Evolutionary conservation across 2,113 vertebrate genomes (phyloP).

Genomic region (Acrocephalus arundinaceus): DNA sequence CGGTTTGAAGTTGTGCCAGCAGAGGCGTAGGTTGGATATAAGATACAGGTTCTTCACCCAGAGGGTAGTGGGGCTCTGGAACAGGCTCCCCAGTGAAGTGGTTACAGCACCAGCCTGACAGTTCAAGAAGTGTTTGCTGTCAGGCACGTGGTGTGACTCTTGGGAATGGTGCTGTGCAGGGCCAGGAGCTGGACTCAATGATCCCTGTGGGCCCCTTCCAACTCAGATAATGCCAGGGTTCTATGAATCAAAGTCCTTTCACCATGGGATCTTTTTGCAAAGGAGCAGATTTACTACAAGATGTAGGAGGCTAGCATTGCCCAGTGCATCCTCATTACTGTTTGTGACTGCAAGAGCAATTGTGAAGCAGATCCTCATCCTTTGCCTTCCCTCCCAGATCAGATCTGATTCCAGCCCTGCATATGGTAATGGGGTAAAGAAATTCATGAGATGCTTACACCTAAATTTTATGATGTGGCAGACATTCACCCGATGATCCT

Average conservation of each 20-base stretch:
- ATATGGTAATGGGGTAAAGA: not conserved
- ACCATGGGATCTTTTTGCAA: not conserved
- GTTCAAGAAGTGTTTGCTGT: not conserved
- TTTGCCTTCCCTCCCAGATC: not conserved
- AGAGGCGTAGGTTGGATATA: not conserved
- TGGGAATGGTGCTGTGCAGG: not conserved
- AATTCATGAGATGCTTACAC: not conserved
- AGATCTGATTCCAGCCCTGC: not conserved
- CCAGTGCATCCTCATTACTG: not conserved
- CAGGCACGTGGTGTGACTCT: rapidly evolving
- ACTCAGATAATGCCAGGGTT: not conserved
- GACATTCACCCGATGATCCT: not conserved
- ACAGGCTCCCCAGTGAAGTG: not conserved
- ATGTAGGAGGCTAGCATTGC: not conserved
- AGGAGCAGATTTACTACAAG: not conserved
- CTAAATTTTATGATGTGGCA: not conserved
- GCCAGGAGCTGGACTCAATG: not conserved
- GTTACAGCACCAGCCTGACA: not conserved
- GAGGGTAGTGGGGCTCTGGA: not conserved
- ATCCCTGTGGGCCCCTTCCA: not conserved
- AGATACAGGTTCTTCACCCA: not conserved
- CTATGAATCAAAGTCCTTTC: not conserved
- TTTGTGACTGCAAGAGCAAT: not conserved
- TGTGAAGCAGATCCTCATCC: not conserved
- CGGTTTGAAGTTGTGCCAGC: not conserved